Percentiles rank a stretch among this genome's conserved stretches.
phyloP scores from a whole-genome alignment of 2,797 vertebrate genomes.

The Naso thynnoides region DNA sequence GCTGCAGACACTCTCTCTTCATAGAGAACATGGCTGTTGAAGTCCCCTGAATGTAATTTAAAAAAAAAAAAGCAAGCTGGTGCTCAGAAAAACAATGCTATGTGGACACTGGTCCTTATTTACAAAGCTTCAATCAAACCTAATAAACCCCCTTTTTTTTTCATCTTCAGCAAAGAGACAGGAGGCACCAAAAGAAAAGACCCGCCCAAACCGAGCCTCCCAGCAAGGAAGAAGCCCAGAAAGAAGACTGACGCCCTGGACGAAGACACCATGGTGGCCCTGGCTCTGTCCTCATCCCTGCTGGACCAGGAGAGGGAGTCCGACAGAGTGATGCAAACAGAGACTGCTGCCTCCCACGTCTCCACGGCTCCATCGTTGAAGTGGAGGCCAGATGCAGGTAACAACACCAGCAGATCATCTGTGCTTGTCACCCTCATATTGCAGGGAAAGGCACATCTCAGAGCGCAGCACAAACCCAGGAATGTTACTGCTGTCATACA shows the following conservation, averaged over 20 bases:
- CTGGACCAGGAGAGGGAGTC: conserved; percentile 79
- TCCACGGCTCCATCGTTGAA: conserved; percentile 44
- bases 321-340: conserved; percentile 31
- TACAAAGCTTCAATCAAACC: neutral
- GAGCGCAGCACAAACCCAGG: too few relatives aligned
- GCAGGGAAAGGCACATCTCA: too few relatives aligned
- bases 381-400: conserved; percentile 72
- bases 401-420: neutral
- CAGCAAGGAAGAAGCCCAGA: conserved; percentile 79
- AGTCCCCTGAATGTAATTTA: too few relatives aligned
- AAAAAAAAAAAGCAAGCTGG: too few relatives aligned
- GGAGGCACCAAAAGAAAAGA: conserved; percentile 83
- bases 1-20: too few relatives aligned
- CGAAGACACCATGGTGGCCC: conserved; percentile 90
- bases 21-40: too few relatives aligned
- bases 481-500: too few relatives aligned
- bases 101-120: too few relatives aligned
- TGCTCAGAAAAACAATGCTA: too few relatives aligned
- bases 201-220: conserved; percentile 61
- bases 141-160: neutral
- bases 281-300: conserved; percentile 93
- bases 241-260: conserved; percentile 82
- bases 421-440: too few relatives aligned
- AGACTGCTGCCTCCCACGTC: conserved; percentile 11
- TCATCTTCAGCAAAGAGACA: conserved; percentile 62